Evolutionary conservation across 2,888 invertebrate species (phyloP).

Genomic region (Scaptomyza polygonia): DNA sequence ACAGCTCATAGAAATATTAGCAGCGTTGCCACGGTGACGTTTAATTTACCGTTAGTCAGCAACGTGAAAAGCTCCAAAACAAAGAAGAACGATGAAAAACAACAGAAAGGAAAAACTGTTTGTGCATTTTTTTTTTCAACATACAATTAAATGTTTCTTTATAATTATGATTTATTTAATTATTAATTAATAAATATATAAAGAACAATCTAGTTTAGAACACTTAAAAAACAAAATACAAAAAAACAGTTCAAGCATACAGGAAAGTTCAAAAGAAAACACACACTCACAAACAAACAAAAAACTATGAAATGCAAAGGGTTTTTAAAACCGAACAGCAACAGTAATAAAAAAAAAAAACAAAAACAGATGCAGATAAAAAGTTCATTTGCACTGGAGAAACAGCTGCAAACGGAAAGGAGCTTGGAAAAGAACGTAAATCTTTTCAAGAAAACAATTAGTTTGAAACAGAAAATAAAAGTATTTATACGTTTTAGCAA

Average conservation of each 20-base stretch:
- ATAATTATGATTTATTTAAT: slow-evolving; percentile 67
- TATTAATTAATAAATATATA: slow-evolving; percentile 63
- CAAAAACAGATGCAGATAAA: slow-evolving; percentile 10
- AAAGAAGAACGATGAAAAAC: slow-evolving; percentile 21
- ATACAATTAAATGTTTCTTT: slow-evolving; percentile 58
- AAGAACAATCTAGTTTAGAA: slow-evolving; percentile 63
- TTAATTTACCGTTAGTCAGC: slow-evolving; percentile 61
- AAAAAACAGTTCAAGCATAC: slow-evolving; percentile 48
- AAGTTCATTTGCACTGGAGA: slow-evolving; percentile 35
- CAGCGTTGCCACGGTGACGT: slow-evolving; percentile 56
- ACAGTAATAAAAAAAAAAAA: slow-evolving; percentile 8
- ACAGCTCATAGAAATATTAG: slow-evolving; percentile 30
- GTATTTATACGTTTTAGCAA: slow-evolving; percentile 76
- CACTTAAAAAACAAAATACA: slow-evolving; percentile 32
- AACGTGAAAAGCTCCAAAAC: slow-evolving; percentile 46
- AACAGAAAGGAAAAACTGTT: slow-evolving; percentile 44
- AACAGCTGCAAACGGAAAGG: slow-evolving; percentile 43
- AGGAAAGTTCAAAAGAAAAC: slow-evolving; percentile 59
- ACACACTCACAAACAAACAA: slow-evolving; percentile 3
- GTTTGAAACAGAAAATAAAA: slow-evolving; percentile 59
- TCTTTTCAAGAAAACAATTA: slow-evolving; percentile 40
- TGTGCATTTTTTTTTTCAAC: slow-evolving; percentile 64
- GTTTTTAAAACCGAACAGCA: slow-evolving; percentile 54
- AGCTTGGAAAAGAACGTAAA: slow-evolving; percentile 22
- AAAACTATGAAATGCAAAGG: slow-evolving; percentile 30